Evolutionary conservation across 2,888 invertebrate species (phyloP).

Genomic region (Cephus rjabovi): DNA sequence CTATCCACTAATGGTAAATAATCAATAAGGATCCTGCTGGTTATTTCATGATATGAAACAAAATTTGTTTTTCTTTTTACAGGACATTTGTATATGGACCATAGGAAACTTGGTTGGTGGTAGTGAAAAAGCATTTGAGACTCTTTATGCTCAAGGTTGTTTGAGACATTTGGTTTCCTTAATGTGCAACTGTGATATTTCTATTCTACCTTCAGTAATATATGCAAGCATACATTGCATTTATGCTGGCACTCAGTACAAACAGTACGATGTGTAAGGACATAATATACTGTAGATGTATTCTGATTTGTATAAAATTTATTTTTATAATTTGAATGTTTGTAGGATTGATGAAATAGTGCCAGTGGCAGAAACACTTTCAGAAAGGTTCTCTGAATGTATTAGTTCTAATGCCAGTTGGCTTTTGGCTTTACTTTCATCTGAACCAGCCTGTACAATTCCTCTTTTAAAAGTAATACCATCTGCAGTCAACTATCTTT

Average conservation of each 20-base stretch:
- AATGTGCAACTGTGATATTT: conserved; percentile 40
- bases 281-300: conserved; percentile 1
- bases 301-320: conserved; percentile 2
- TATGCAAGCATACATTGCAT: conserved; percentile 55
- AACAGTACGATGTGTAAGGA: conserved; percentile 44
- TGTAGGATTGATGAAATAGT: conserved; percentile 46
- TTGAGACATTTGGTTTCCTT: conserved; percentile 46
- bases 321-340: conserved; percentile 16
- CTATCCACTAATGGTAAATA: conserved; percentile 48
- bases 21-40: not conserved
- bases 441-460: conserved; percentile 34
- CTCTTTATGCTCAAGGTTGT: conserved; percentile 58
- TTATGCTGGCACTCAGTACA: conserved; percentile 37
- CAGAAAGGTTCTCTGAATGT: conserved; percentile 26
- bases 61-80: conserved; percentile 14
- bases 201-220: conserved; percentile 45
- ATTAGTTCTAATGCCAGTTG: conserved; percentile 46
- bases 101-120: conserved; percentile 59
- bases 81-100: conserved; percentile 62
- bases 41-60: not conserved
- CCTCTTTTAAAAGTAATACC: conserved; percentile 31
- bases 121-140: conserved; percentile 47
- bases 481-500: conserved; percentile 35
- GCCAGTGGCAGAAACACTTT: conserved; percentile 38
- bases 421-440: conserved; percentile 56